Base-by-base conservation (phyloP, 2,888 invertebrate genomes). In the Shargacucullia verbasci region DNA sequence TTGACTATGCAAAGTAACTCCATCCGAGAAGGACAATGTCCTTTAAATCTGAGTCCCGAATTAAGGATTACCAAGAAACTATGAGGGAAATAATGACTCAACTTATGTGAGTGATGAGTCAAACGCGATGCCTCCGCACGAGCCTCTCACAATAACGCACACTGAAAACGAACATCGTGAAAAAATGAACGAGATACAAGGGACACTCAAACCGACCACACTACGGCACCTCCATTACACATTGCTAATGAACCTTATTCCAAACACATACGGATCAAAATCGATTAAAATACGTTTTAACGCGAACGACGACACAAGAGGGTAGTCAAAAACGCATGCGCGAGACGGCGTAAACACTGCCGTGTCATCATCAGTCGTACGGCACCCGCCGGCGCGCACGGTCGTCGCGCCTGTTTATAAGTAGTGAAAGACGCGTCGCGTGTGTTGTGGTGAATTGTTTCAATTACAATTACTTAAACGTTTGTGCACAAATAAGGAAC, bases 311-410 rank as follows among this genome's bases (percentile, higher is more conserved):
- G 45, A 43, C 43, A 53, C 39, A 38, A 41, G 86, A 84, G 86
- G 90, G 89, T 88, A 86, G 86, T 76, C 48, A 71, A 44, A 47
- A 52, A 78, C 90, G 91, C 92, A 84, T 86, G 92, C 90, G 90
- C 78, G 79, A 31, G 52, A 59, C 73, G 83, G 80, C 85, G 90
- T 91, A 91, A 91, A 92, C 91, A 91, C 79, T 74, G 83, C 79
- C 79, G 59, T 70, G 68, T 72, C 29, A 29, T 29, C 76, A 77
- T 76, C 85, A 89, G 90, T 90, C 79, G 82, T 81, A 79, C 79
- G 85, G 80, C 85, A 84, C 68, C 78, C 69, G 76, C 62, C 81
- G 85, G 79, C 80, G 84, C 76, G 79, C 62, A 59, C 58, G 73
- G 76, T 79, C 71, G 65, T 69, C 52, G 66, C 66, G 73, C 57